Conservation (phyloP, 1,140 invertebrate species). For the Drosophila sp. region DNA sequence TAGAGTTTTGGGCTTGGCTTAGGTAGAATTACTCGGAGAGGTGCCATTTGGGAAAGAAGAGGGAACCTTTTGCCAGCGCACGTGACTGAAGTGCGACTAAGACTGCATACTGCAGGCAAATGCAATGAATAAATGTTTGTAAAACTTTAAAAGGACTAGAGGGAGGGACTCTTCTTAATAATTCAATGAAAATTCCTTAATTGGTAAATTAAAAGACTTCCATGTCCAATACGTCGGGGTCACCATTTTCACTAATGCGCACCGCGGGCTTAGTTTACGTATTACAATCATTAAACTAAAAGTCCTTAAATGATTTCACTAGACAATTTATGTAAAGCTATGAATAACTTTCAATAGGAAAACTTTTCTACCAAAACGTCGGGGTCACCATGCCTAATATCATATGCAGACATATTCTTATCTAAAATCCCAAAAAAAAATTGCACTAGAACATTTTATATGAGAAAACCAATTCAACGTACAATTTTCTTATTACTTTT, state of each 20-base stretch:
- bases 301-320: neutral
- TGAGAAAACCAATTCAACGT: too few relatives aligned
- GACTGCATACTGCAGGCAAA: constrained; percentile 34
- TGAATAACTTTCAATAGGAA: too few relatives aligned
- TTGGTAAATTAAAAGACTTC: neutral
- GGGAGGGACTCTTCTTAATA: neutral
- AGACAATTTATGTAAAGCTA: too few relatives aligned
- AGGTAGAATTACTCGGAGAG: constrained; percentile 30
- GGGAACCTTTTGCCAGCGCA: constrained; percentile 35
- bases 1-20: constrained; percentile 22
- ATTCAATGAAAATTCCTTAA: neutral
- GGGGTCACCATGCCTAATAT: neutral
- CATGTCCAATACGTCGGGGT: neutral
- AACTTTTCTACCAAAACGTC: neutral
- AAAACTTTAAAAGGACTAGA: neutral
- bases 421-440: too few relatives aligned
- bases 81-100: constrained; percentile 65
- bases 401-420: too few relatives aligned
- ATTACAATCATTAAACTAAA: too few relatives aligned
- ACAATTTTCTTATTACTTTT: too few relatives aligned
- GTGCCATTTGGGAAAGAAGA: constrained; percentile 2
- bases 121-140: constrained; percentile 22
- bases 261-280: too few relatives aligned
- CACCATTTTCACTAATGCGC: neutral
- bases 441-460: too few relatives aligned